A percentile compares a stretch with the other conserved stretches of the same genome.
These are phyloP conservation scores for Arge pagana DNA, from an alignment of 2,888 invertebrate species.

Conservation along the genomic window DNA sequence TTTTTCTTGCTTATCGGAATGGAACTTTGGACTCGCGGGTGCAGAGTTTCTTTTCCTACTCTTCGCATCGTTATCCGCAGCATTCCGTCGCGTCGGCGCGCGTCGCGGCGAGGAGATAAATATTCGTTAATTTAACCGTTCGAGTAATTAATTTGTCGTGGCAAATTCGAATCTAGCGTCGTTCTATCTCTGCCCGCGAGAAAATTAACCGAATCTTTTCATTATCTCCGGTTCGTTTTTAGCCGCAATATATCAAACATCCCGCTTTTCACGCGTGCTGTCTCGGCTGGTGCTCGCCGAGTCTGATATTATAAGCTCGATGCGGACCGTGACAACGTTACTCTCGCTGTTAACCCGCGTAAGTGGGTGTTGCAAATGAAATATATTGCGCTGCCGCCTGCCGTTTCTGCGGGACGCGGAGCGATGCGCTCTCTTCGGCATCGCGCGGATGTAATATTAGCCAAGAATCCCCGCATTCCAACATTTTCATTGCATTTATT, in stretches of 20 bases:
- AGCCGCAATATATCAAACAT: no score
- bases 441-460: slow-evolving; percentile 14
- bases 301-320: no score
- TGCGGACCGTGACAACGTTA: no score
- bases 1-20: background rate
- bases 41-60: slow-evolving; percentile 9
- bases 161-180: slow-evolving; percentile 45
- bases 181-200: no score
- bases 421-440: slow-evolving; percentile 5
- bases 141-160: slow-evolving; percentile 50
- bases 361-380: slow-evolving; percentile 34
- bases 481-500: no score
- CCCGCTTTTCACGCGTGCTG: no score
- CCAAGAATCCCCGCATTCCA: no score
- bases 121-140: slow-evolving; percentile 52
- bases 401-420: background rate
- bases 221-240: no score
- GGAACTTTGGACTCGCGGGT: background rate
- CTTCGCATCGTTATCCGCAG: slow-evolving; percentile 1
- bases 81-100: background rate
- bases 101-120: slow-evolving; percentile 46
- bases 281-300: no score
- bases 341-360: slow-evolving; percentile 26
- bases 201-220: no score
- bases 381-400: slow-evolving; percentile 10